A percentile compares a stretch with the other conserved stretches of the same genome.
Conservation (phyloP, 92 coral and sea anemone species). For the Heteractis magnifica region DNA sequence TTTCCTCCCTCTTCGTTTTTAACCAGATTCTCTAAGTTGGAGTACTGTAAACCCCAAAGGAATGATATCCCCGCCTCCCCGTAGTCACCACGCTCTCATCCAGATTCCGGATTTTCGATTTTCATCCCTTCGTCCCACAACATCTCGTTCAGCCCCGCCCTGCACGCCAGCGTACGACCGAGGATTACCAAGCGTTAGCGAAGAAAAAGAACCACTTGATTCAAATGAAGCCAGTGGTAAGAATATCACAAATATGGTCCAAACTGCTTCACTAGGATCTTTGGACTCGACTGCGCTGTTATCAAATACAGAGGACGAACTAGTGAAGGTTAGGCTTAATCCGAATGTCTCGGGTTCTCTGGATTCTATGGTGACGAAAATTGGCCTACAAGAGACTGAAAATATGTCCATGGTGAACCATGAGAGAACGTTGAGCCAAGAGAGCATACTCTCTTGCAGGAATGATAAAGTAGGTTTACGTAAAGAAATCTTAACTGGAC, state of each 20-base stretch:
- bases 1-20: background rate
- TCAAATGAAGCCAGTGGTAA: background rate
- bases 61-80: slow-evolving; percentile 74
- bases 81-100: slow-evolving; percentile 63
- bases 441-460: background rate
- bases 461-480: background rate
- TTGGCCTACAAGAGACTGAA: slow-evolving; percentile 13
- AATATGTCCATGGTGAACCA: slow-evolving; percentile 41
- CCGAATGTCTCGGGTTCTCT: slow-evolving; percentile 26
- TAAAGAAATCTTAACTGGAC: background rate
- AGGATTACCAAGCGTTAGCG: slow-evolving; percentile 18
- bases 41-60: slow-evolving; percentile 68
- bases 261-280: slow-evolving; percentile 65
- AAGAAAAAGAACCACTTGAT: slow-evolving; percentile 14
- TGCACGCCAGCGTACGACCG: slow-evolving; percentile 62
- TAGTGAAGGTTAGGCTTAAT: slow-evolving; percentile 15
- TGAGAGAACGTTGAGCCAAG: slow-evolving; percentile 13
- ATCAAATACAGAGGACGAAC: slow-evolving; percentile 24
- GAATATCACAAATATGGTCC: slow-evolving; percentile 4
- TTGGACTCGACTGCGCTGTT: slow-evolving; percentile 53
- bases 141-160: slow-evolving; percentile 86
- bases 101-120: slow-evolving; percentile 62
- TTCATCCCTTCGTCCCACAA: slow-evolving; percentile 61
- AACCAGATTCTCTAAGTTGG: slow-evolving; percentile 69
- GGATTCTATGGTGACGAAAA: slow-evolving; percentile 19